Evolutionary conservation across 2,888 invertebrate genomes (phyloP), one percentile per base, ranked within the genome.

Genomic region (Dicyrtomina minuta): DNA sequence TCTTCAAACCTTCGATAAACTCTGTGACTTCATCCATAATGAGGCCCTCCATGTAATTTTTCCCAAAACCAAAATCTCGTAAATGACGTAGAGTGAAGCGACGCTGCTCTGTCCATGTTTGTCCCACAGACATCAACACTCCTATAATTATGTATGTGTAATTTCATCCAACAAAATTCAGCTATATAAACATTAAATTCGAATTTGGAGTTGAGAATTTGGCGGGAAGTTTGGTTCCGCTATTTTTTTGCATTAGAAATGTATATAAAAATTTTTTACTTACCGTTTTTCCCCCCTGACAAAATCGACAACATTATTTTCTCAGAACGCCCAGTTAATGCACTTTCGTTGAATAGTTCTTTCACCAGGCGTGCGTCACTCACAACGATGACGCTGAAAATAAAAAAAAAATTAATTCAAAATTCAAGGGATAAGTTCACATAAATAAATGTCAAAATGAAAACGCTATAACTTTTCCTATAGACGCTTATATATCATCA

Each of bases 241-340:
- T n/a, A n/a, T n/a, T n/a, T n/a, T n/a, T n/a, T n/a, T n/a, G n/a
- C n/a, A n/a, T n/a, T n/a, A n/a, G 4, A 5, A 5, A 5, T 8
- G 8, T 33, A 33, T 5, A 5, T 33, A 33, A 33, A 33, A 33
- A 33, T 33, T n/a, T n/a, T 3, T 33, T 33, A 24, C 24, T 49
- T 49, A 24, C 27, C n/a, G n/a, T n/a, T 44, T 33, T 62, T 62
- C 0, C 62, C 62, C 10, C 49, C 26, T 15, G 62, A 62, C 15
- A 62, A 46, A 17, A 62, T n/a, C 13, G 33, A 49, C 6, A 62
- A 6, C 49, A 62, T 49, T 49, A 62, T 62, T 3, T 26, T 6
- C 5, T 49, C 62, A 20, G n/a, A n/a, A 49, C 62, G 13, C 6
- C 62, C 62, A 49, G 24, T 62, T 27, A 62, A 62, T 3, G 49